Conservation (phyloP, 2,113 vertebrate genomes). For the Coregonus clupeaformis region DNA sequence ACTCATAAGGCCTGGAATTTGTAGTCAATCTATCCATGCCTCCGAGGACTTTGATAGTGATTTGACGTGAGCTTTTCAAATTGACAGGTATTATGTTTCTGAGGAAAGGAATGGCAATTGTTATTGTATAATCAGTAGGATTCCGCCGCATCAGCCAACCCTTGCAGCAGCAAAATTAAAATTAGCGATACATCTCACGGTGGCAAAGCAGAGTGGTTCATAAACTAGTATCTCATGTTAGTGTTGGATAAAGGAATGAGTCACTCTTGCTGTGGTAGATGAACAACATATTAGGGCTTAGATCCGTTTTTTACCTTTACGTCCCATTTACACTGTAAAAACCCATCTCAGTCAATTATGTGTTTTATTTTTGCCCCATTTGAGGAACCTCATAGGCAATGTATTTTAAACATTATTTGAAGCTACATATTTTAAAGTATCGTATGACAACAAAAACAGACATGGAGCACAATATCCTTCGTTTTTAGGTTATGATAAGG, state of each 20-base stretch:
- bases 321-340: no score
- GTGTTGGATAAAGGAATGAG: not conserved
- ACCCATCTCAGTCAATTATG: no score
- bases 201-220: not conserved
- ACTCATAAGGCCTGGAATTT: not conserved
- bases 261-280: not conserved
- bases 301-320: not conserved
- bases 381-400: no score
- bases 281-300: not conserved
- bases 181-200: not conserved
- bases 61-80: slow-evolving; percentile 13
- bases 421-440: no score
- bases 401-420: no score
- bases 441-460: no score
- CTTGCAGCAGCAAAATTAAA: not conserved
- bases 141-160: not conserved
- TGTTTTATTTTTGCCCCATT: no score
- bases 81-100: slow-evolving; percentile 10
- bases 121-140: not conserved
- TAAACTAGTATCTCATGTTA: not conserved
- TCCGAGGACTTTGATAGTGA: not conserved
- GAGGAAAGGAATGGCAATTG: not conserved
- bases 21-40: slow-evolving; percentile 1
- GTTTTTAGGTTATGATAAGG: no score
- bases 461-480: no score